Conservation (phyloP, 2,113 vertebrate genomes). For the Eulacestoma nigropectus region DNA sequence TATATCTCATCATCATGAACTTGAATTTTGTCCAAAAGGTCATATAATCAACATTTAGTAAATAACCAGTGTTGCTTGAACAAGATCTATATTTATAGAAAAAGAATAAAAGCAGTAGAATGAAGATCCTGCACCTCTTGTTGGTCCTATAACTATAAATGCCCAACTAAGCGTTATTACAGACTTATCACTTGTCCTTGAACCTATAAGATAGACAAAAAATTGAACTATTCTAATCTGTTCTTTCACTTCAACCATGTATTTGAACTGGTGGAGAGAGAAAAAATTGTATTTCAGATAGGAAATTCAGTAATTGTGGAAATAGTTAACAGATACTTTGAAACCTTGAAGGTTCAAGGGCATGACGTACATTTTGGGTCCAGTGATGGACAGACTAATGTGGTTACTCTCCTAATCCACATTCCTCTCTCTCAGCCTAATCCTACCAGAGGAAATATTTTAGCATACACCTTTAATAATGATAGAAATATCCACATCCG, state of each 20-base stretch:
- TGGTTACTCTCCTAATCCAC: neutral
- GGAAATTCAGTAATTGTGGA: neutral
- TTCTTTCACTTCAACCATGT: fast-evolving
- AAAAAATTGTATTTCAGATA: neutral
- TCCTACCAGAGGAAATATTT: neutral
- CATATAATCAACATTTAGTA: fast-evolving
- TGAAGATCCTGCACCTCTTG: neutral
- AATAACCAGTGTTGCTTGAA: neutral
- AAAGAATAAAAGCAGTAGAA: neutral
- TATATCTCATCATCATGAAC: neutral
- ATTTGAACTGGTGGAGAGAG: neutral
- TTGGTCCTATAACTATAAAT: neutral
- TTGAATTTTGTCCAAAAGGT: neutral
- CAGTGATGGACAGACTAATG: neutral
- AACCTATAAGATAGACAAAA: neutral
- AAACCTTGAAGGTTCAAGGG: neutral
- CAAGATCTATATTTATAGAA: neutral
- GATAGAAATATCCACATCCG: neutral
- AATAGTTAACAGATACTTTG: neutral
- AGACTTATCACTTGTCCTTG: neutral
- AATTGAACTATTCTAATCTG: neutral
- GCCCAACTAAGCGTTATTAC: neutral
- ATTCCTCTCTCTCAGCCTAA: neutral
- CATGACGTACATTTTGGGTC: neutral
- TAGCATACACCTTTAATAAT: neutral